phyloP scores from a whole-genome alignment of 1,140 invertebrate genomes.

The Globodera rostochiensis region DNA sequence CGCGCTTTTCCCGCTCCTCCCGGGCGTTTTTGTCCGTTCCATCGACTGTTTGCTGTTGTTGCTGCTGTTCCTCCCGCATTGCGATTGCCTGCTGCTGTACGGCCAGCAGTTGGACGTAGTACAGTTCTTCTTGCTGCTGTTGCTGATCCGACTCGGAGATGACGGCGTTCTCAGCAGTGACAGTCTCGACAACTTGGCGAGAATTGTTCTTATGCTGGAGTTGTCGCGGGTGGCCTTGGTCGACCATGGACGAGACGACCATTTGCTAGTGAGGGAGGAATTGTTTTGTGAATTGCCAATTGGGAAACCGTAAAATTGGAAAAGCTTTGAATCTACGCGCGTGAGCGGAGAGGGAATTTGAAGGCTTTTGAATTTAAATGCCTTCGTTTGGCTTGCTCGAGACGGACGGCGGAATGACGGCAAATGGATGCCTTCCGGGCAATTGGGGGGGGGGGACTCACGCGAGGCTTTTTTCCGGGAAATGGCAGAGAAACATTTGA shows the following conservation, averaged over 20 bases:
- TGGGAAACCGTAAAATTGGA: neutral
- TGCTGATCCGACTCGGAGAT: neutral
- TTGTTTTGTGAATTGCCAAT: neutral
- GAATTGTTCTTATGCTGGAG: neutral
- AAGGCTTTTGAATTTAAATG: neutral
- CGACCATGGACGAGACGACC: slow-evolving; percentile 11
- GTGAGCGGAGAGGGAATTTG: neutral
- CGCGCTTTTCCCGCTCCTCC: slow-evolving; percentile 13
- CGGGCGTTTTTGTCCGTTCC: neutral
- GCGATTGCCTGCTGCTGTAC: slow-evolving; percentile 21
- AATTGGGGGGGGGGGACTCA: neutral
- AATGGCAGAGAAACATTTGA: slow-evolving; percentile 1
- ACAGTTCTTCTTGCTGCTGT: slow-evolving; percentile 6
- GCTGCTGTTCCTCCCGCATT: neutral
- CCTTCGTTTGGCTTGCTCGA: neutral
- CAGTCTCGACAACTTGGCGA: neutral
- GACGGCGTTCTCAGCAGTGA: neutral
- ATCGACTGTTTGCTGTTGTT: neutral
- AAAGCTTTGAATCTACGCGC: neutral
- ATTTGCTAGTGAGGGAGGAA: neutral
- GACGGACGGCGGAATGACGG: neutral
- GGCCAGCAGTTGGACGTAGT: slow-evolving; percentile 27
- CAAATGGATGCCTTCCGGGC: slow-evolving; percentile 4
- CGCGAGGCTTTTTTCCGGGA: neutral
- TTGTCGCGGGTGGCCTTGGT: neutral